Percentiles rank a stretch among this genome's conserved stretches.
Evolutionary conservation across 2,113 vertebrate species (phyloP).

Genomic region (Trogon melanurus): DNA sequence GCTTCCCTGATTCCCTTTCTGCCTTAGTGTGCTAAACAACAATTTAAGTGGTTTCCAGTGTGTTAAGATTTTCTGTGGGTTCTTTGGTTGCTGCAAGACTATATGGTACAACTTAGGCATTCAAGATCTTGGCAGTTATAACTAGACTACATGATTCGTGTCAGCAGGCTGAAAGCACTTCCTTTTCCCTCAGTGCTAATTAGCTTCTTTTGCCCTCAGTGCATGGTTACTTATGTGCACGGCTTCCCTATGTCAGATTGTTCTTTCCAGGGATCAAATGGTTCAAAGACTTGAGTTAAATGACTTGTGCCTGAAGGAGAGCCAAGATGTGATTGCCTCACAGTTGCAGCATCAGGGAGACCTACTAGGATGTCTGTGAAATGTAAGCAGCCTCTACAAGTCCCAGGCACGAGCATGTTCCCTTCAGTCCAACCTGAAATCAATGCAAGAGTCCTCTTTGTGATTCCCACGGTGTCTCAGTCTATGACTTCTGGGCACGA

Average conservation of each 20-base stretch:
- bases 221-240: fast-evolving
- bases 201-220: not conserved
- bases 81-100: not conserved
- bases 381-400: not conserved
- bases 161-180: not conserved
- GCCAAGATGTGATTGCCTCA: not conserved
- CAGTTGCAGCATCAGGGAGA: not conserved
- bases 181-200: not conserved
- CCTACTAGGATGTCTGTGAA: not conserved
- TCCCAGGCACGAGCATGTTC: fast-evolving
- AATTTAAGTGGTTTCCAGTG: not conserved
- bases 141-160: fast-evolving
- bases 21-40: not conserved
- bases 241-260: not conserved
- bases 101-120: not conserved
- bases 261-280: not conserved
- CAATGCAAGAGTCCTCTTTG: not conserved
- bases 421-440: not conserved
- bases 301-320: not conserved
- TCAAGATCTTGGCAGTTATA: not conserved
- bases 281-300: not conserved
- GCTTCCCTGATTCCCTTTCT: not conserved
- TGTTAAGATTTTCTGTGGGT: not conserved
- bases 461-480: not conserved
- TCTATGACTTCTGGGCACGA: not conserved